Base-by-base conservation (phyloP, 2,113 vertebrate genomes). In the Steatornis caripensis region DNA sequence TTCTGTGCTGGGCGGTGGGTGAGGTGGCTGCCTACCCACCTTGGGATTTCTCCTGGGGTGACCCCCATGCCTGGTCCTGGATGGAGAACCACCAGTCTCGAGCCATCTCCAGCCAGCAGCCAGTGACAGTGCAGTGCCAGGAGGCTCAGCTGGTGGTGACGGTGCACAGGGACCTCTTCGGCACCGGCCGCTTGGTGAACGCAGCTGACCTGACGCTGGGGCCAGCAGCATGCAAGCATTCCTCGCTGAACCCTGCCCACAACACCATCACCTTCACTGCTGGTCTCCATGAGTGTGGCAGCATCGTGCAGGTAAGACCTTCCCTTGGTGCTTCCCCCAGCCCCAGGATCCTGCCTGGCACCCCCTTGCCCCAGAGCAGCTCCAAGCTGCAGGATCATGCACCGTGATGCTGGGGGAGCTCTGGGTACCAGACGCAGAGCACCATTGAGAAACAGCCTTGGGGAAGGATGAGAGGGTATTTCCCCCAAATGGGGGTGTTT, bases 101-200 rank as follows among this genome's bases (percentile, higher is more conserved):
- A 32, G 84, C 74, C 4, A 10, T 88, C 26, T 43, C 94, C 14
- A 30, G 32, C 29, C 32, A 34, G 27, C 83, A 64, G 2, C 83
- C 93, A 0, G 68, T 95, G 45, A 21, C 5, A 1, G 85, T 89
- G 36, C 49, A 95, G 41, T 95, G 93, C 70, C 85, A 87, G 76
- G 91, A 97, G 64, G 85, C 96, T 61, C 91, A 95, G 83, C 51
- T 92, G 30, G 76, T 95, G 76, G 91, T 97, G 6, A 94, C 5
- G 0, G 69, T 92, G 81, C 54, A 96, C 60, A 89, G 89, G 45
- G 69, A 95, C 14, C 23, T 96, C 2, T 96, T 98, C 1, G 93
- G 95, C 7, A 97, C 68, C 2, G 93, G 93, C 6, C 77, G 87
- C 27, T 2, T 95, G 49, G 72, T 97, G 29, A 96, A 70, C 3